Evolutionary conservation across 2,797 vertebrate species (phyloP), one percentile per base, ranked within the genome.

Genomic region (Philypnodon macrostomus): DNA sequence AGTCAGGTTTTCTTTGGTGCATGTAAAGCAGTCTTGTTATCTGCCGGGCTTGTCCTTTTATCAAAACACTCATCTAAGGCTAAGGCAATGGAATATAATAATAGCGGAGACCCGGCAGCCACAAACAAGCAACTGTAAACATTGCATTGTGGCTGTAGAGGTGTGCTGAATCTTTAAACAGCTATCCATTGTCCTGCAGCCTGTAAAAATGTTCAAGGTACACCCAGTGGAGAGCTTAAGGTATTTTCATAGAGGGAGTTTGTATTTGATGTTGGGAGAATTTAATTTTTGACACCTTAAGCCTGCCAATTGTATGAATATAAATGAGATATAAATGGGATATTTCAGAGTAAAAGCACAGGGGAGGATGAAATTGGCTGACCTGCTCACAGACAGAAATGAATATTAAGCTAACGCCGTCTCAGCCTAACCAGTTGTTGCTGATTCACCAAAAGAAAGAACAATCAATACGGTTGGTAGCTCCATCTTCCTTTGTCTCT

Each of bases 271-370:
- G 15, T 64, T 12, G 29, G 63, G 38, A 65, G 49, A 60, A 56
- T 58, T 68, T 73, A 55, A 71, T 70, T 63, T 77, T 62, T 49
- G 34, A 47, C 54, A 56, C 29, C 44, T 14, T 61, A 47, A 34
- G 42, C 65, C 36, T 53, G 58, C 52, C 45, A 53, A 41, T 59
- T 26, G 44, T 66, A 47, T 75, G 79, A 80, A 81, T 81, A 73
- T 70, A 83, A 77, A 87, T 74, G 49, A 74, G 47, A 63, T 58
- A 51, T 77, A 77, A 83, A 82, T 74, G 70, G 66, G 58, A 55
- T 75, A 36, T 79, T 82, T 74, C 61, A 42, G 58, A 78, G 53
- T 3, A n/a, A 37, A 65, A 42, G 48, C 67, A 59, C 26, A 13
- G 30, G 61, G 56, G 70, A 66, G 67, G 75, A 54, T 70, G 68